Evolutionary conservation across 2,113 vertebrate genomes (phyloP).

Genomic region (Pangasianodon gigas): DNA sequence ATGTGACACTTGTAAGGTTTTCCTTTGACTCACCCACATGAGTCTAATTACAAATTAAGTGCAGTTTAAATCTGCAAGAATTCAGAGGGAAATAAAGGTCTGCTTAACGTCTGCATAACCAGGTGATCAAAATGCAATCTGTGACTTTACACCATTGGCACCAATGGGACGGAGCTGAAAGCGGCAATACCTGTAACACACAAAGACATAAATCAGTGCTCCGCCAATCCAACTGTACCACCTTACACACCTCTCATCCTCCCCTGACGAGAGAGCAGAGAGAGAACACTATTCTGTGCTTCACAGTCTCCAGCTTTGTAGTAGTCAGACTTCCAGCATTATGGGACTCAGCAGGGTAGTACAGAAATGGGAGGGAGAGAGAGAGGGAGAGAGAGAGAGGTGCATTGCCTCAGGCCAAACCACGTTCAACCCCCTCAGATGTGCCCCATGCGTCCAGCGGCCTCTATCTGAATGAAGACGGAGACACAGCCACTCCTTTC

Average conservation of each 20-base stretch:
- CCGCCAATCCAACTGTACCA: conserved; percentile 32
- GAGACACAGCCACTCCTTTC: conserved; percentile 23
- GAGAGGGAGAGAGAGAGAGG: conserved; percentile 21
- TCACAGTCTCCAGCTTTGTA: conserved; percentile 67
- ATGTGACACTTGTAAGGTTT: neutral
- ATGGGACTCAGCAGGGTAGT: conserved; percentile 77
- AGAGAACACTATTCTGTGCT: conserved; percentile 48
- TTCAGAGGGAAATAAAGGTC: neutral
- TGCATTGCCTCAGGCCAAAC: conserved; percentile 41
- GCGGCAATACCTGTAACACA: conserved; percentile 7
- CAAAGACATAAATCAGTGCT: conserved; percentile 30
- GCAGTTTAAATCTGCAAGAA: neutral
- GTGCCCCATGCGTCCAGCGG: conserved; percentile 37
- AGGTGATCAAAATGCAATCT: conserved; percentile 1
- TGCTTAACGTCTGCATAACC: neutral
- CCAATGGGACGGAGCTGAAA: neutral
- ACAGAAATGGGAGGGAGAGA: conserved; percentile 62
- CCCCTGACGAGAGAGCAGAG: conserved; percentile 21
- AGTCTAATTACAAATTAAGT: neutral
- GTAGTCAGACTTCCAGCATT: conserved; percentile 62
- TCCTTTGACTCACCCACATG: neutral
- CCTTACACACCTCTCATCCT: conserved; percentile 14
- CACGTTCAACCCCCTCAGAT: conserved; percentile 45
- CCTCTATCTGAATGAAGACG: conserved; percentile 41
- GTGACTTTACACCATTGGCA: neutral